Conservation (phyloP, 2,888 invertebrate genomes). For the Eupithecia abbreviata region DNA sequence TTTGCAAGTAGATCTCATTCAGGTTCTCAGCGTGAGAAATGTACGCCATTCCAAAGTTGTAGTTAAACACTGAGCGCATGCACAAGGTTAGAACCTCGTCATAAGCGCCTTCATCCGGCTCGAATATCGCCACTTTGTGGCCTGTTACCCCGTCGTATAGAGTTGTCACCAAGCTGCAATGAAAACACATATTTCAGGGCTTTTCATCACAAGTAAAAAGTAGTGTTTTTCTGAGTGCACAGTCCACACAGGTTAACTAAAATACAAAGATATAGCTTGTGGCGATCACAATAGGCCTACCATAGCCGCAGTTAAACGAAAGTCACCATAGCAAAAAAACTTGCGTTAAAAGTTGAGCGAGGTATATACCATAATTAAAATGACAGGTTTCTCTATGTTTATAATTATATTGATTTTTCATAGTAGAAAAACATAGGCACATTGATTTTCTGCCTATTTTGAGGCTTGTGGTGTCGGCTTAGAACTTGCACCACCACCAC, state of each 20-base stretch:
- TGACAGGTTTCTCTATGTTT: neutral
- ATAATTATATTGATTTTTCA: neutral
- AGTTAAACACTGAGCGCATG: constrained; percentile 85
- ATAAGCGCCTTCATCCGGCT: constrained; percentile 82
- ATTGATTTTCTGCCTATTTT: neutral
- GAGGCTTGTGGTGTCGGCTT: neutral
- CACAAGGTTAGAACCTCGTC: constrained; percentile 83
- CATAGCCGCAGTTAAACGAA: neutral
- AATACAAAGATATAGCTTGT: neutral
- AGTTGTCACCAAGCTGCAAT: constrained; percentile 86
- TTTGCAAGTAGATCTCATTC: constrained; percentile 86
- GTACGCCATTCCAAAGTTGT: constrained; percentile 83
- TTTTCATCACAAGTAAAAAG: neutral
- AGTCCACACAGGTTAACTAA: neutral
- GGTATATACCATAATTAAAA: neutral
- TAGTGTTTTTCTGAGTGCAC: neutral
- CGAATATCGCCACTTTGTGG: constrained; percentile 76
- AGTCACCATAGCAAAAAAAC: neutral
- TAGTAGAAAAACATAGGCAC: neutral
- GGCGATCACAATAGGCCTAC: neutral
- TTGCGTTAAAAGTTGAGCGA: neutral
- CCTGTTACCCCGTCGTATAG: constrained; percentile 83
- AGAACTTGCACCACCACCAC: neutral
- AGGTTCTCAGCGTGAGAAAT: constrained; percentile 84
- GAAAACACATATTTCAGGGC: neutral